phyloP scores from a whole-genome alignment of 2,113 vertebrate species.

The Narcine bancroftii region DNA sequence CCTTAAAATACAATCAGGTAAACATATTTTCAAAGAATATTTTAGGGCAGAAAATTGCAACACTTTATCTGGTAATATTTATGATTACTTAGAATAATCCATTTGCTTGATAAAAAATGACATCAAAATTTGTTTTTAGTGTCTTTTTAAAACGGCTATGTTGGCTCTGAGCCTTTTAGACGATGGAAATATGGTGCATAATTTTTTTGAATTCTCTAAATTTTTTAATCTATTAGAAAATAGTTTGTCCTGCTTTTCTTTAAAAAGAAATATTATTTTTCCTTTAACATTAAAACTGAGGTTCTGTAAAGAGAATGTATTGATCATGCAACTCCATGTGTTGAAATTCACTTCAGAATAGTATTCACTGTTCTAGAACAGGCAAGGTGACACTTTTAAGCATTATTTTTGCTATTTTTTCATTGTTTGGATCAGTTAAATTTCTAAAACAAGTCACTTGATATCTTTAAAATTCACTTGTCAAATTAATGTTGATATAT shows the following conservation, averaged over 20 bases:
- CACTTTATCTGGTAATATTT: conserved; percentile 19
- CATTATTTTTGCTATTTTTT: background rate
- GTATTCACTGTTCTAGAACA: background rate
- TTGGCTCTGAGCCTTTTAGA: conserved; percentile 20
- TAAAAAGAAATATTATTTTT: background rate
- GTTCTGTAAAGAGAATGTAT: background rate
- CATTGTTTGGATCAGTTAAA: background rate
- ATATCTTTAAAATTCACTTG: background rate
- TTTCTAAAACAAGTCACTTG: background rate
- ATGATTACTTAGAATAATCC: conserved; percentile 24
- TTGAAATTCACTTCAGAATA: background rate
- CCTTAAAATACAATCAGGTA: conserved; percentile 24
- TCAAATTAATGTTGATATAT: background rate
- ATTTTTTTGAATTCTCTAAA: conserved; percentile 23
- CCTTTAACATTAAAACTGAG: background rate
- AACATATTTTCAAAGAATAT: conserved; percentile 27
- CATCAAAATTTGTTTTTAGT: conserved; percentile 14
- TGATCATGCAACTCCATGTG: too few species aligned
- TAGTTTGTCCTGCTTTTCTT: conserved; percentile 14
- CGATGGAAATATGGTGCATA: background rate
- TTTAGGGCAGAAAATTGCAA: conserved; percentile 23
- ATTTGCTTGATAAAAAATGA: conserved; percentile 13
- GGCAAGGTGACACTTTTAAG: background rate
- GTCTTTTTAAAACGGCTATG: conserved; percentile 1
- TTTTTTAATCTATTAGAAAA: conserved; percentile 8